Conservation (phyloP, 2,888 invertebrate species). For the Agrochola circellaris region DNA sequence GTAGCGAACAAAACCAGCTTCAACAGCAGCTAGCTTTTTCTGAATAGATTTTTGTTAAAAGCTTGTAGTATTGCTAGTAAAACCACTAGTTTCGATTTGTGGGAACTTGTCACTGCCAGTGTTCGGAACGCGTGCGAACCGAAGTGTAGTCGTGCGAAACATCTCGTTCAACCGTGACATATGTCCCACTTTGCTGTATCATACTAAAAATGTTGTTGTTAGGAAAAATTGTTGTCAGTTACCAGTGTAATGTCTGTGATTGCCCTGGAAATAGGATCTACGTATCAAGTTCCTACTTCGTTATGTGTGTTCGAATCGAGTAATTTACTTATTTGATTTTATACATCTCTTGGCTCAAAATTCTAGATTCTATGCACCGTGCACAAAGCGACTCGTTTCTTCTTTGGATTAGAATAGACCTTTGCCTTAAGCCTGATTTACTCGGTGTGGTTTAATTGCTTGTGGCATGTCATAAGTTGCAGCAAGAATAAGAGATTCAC, state of each 20-base stretch:
- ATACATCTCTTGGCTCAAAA: too few species aligned
- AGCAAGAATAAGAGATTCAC: too few species aligned
- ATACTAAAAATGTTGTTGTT: slow-evolving; percentile 37
- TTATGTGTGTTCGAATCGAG: neutral
- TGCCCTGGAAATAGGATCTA: neutral
- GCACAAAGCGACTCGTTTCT: neutral
- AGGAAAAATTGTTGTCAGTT: neutral
- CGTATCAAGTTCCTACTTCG: too few species aligned
- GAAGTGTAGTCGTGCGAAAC: slow-evolving; percentile 39
- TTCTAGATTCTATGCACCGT: too few species aligned
- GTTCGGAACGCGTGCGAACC: slow-evolving; percentile 16
- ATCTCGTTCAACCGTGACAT: slow-evolving; percentile 38
- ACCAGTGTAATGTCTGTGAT: neutral
- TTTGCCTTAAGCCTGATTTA: too few species aligned
- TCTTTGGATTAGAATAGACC: too few species aligned
- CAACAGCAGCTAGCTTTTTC: neutral
- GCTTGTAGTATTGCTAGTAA: neutral
- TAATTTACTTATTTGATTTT: neutral
- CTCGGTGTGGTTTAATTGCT: too few species aligned
- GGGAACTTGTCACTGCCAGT: slow-evolving; percentile 46
- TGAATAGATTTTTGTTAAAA: slow-evolving; percentile 29
- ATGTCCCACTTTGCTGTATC: slow-evolving; percentile 21
- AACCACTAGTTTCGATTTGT: slow-evolving; percentile 33
- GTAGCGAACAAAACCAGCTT: neutral
- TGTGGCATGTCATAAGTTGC: too few species aligned